phyloP scores from a whole-genome alignment of 92 coral and sea anemone species.

The Ricordea florida region DNA sequence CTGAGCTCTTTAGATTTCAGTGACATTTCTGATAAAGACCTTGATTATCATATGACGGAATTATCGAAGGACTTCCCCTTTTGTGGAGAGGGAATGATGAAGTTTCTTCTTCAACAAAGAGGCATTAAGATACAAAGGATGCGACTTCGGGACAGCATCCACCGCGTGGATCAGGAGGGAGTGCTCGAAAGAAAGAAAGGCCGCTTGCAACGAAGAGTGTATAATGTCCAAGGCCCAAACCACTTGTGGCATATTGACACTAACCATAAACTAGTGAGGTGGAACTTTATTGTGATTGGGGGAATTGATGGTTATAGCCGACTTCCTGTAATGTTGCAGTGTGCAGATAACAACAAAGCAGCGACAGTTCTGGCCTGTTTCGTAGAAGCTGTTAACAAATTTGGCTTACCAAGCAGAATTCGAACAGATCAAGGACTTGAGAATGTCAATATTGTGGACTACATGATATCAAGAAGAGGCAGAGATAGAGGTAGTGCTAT shows the following conservation, averaged over 20 bases:
- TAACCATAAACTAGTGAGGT: slow-evolving; percentile 40
- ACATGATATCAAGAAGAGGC: too few relatives aligned
- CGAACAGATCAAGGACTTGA: too few relatives aligned
- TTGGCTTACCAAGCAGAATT: too few relatives aligned
- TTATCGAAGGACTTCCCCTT: slow-evolving; percentile 54
- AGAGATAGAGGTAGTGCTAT: too few relatives aligned
- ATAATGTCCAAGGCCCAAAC: slow-evolving; percentile 34
- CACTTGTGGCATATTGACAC: slow-evolving; percentile 52
- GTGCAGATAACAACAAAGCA: too few relatives aligned
- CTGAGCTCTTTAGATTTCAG: slow-evolving; percentile 54
- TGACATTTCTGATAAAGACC: slow-evolving; percentile 60
- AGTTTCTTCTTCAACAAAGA: slow-evolving; percentile 39
- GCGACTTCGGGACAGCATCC: slow-evolving; percentile 60
- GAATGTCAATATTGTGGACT: too few relatives aligned
- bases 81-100: slow-evolving; percentile 59
- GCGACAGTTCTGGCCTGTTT: too few relatives aligned
- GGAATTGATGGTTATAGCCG: too few relatives aligned
- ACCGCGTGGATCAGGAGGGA: slow-evolving; percentile 51
- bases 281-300: too few relatives aligned
- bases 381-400: too few relatives aligned
- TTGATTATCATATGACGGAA: slow-evolving; percentile 28
- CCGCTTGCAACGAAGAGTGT: slow-evolving; percentile 38
- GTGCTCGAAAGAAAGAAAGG: slow-evolving; percentile 44
- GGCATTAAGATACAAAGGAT: slow-evolving; percentile 58
- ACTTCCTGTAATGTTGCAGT: too few relatives aligned